phyloP scores from a whole-genome alignment of 2,113 vertebrate species.

The Ramphastos sulfuratus region DNA sequence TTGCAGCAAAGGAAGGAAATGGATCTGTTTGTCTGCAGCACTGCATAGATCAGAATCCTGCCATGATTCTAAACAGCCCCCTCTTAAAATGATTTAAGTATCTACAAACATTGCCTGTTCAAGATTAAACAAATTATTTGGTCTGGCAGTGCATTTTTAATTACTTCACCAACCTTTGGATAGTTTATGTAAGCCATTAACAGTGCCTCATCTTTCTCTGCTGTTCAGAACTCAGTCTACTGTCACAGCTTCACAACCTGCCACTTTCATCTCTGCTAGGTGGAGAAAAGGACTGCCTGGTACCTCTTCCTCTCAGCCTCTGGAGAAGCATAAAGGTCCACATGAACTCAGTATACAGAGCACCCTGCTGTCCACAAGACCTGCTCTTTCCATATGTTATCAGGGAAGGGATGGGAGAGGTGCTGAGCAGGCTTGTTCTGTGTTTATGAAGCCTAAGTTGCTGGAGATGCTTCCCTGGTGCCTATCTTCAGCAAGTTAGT shows the following conservation, averaged over 20 bases:
- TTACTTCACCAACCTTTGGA: neutral
- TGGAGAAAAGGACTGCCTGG: neutral
- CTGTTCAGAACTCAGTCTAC: neutral
- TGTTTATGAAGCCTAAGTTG: neutral
- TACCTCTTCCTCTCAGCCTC: neutral
- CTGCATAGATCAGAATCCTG: neutral
- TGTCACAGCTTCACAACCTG: neutral
- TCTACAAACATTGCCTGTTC: conserved; percentile 6
- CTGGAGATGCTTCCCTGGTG: neutral
- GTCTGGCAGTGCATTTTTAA: conserved; percentile 23
- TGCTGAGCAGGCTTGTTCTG: neutral
- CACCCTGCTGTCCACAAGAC: neutral
- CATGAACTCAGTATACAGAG: neutral
- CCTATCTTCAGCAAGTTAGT: neutral
- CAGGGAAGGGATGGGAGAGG: neutral
- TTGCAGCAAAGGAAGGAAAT: neutral
- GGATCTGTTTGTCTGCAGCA: neutral
- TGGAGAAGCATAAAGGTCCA: neutral
- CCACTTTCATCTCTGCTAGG: neutral
- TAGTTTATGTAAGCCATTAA: conserved; percentile 32
- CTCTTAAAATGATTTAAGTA: conserved; percentile 41
- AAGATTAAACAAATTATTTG: conserved; percentile 35
- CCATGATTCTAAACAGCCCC: neutral
- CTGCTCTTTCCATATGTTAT: neutral
- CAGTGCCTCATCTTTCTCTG: neutral